Base-by-base conservation (phyloP, 2,888 invertebrate genomes). In the Branchinecta sandiegonensis region DNA sequence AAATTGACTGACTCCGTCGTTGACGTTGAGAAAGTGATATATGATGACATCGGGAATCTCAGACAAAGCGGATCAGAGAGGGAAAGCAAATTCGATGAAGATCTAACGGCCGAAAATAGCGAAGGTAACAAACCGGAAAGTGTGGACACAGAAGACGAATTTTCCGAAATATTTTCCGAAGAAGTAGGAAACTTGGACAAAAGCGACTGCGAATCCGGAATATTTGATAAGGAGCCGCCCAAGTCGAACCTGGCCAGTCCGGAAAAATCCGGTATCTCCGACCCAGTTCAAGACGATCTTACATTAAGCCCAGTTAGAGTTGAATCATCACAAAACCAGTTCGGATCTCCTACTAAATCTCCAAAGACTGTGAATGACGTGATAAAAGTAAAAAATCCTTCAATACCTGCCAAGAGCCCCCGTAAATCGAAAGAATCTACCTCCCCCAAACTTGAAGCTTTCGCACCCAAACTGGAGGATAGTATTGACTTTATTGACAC, bases 401-500 rank as follows among this genome's bases (percentile, higher is more conserved):
- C 37, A 37, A 37, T 6, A 37, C 37, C 37, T 37, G 37, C 37
- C 6, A 37, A 37, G 37, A 37, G 37, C 37, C 37, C 37, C 37
- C 37, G 37, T 37, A 37, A 37, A 37, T 37, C 37, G 6, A 56
- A 56, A 17, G 56, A 56, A 10, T 56, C 56, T n/a, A 56, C 56
- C n/a, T 17, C 17, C 17, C 56, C 56, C n/a, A 56, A 56, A 56
- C n/a, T 14, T n/a, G 17, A 17, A 14, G 56, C 56, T 17, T 56
- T 56, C 17, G n/a, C 56, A 56, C 56, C 56, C 8, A 56, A 56
- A 14, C n/a, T 56, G n/a, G 56, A 56, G n/a, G 56, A 56, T 56
- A 56, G 14, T 8, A n/a, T 56, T 56, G 56, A 56, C 9, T 56
- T 56, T 56, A 56, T 56, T 56, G 56, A 56, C 56, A 56, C 56